Base-by-base conservation (phyloP, 2,797 vertebrate species). In the Sebastes steindachneri region DNA sequence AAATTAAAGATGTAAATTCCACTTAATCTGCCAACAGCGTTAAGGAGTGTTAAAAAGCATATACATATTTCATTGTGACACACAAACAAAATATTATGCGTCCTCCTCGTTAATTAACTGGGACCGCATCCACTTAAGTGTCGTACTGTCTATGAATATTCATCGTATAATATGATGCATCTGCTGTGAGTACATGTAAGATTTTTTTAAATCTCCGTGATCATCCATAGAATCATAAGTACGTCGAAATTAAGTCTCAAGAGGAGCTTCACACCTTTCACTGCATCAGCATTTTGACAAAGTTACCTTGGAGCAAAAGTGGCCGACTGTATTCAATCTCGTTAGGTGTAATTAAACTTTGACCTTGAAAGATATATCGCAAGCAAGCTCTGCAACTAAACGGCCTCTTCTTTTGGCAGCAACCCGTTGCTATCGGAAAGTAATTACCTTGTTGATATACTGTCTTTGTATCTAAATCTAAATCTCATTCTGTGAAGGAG, bases 1-100 rank as follows among this genome's bases (percentile, higher is more conserved):
- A 86, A 87, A 93, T 92, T 87, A 90, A 80, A 89, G 14, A 90
- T 90, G 89, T 86, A 89, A 91, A 91, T 91, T 81, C 72, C 45
- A 21, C 79, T 82, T 77, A 90, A 89, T 88, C 73, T 87, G 5
- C 31, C 28, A 63, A 14, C 51, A 54, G 21, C 3, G 3, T 28
- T 26, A 35, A 31, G 10, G 10, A 76, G 35, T 21, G 64, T 51
- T 69, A 76, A 51, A 51, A 76, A 59, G 26, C 23, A 76, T 64
- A 9, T 62, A 9, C 65, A 82, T 86, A 68, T 76, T 85, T 86
- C 31, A 85, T 71, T 33, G 25, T 72, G 78, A 77, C 70, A 79
- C 45, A 35, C 74, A 83, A 86, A 83, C 73, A 87, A 66, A 69
- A 82, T 68, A 85, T 68, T 60, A 54, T n/a, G 9, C 7, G 3